A percentile compares a stretch with the other conserved stretches of the same genome.
These are phyloP conservation scores for Antechinus stuartii DNA, from an alignment of 2,113 vertebrate genomes.

Conservation along the genomic window DNA sequence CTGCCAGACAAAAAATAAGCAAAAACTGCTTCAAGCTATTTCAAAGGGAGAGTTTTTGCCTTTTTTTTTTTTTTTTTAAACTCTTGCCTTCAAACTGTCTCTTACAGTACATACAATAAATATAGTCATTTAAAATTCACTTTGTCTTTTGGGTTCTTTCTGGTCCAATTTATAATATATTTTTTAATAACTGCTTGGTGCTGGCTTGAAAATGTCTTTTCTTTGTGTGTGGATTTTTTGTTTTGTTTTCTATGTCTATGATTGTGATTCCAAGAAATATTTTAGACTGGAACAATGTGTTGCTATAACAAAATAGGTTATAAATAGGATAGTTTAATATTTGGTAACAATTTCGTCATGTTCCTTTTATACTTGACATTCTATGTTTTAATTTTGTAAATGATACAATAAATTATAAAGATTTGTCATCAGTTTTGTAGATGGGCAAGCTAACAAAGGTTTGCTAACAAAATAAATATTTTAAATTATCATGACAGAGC, in stretches of 20 bases:
- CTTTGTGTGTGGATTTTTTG: background rate
- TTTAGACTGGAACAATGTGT: conserved; percentile 25
- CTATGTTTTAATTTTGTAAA: conserved; percentile 21
- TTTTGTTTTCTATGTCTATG: background rate
- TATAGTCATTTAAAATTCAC: conserved; percentile 16
- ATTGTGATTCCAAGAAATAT: conserved; percentile 19
- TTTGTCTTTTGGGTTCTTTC: conserved; percentile 30
- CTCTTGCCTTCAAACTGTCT: background rate
- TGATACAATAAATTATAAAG: background rate
- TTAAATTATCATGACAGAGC: background rate
- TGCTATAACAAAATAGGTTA: too few species aligned
- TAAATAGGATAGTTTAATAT: conserved; percentile 49
- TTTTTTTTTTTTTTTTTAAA: too few species aligned
- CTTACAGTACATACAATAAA: background rate
- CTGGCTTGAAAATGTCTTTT: conserved; percentile 14
- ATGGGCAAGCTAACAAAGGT: conserved; percentile 21
- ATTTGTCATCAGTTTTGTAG: background rate
- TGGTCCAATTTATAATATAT: background rate
- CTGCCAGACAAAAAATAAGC: conserved; percentile 35
- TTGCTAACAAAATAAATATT: background rate
- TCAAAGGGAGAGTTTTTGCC: conserved; percentile 14
- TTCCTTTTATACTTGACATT: conserved; percentile 43
- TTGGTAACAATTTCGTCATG: conserved; percentile 34
- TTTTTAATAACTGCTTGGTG: conserved; percentile 33
- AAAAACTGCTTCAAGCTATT: conserved; percentile 23